Base-by-base conservation (phyloP, 1,140 invertebrate genomes). In the Drosophila ironensis region DNA sequence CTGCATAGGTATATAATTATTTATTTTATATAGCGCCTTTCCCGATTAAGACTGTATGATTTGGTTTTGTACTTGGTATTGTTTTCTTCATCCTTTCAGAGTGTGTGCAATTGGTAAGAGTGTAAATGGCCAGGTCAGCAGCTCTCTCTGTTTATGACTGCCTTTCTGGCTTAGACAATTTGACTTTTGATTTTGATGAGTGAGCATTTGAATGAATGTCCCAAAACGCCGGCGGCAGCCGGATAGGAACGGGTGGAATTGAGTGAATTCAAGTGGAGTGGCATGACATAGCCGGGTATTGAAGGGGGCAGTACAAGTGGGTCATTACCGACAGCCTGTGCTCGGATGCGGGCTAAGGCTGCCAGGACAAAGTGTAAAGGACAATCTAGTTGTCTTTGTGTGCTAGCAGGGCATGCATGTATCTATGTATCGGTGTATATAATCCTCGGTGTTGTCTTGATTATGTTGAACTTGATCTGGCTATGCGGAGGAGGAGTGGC, bases 101-200 rank as follows among this genome's bases (percentile, higher is more conserved):
- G n/a, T n/a, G n/a, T n/a, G n/a, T n/a, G n/a, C n/a, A n/a, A n/a
- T n/a, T n/a, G n/a, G n/a, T n/a, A n/a, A n/a, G n/a, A n/a, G n/a
- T n/a, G n/a, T n/a, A 59, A 54, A 17, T 7, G 16, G 56, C 37
- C 37, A 57, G 44, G 7, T 14, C 17, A 37, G 20, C 52, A 60
- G 16, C 56, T 16, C 6, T 2, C 9, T 24, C 60, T 57, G 56
- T 48, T 63, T 63, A 63, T 57, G 56, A 30, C 14, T n/a, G 56
- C 24, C 19, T 63, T 14, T 41, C n/a, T 22, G 44, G 19, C 19
- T 40, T 37, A 60, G 66, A 71, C 54, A 71, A 51, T 71, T 71
- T 60, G 66, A 60, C 67, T 71, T 71, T 71, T 71, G 68, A 71
- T 71, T 71, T 63, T 53, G 68, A 71, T 71, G 67, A 71, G 67